Percentiles rank a stretch among this genome's conserved stretches.
Conservation (phyloP, 2,888 invertebrate genomes). For the Zaprionus obscuricornis region DNA sequence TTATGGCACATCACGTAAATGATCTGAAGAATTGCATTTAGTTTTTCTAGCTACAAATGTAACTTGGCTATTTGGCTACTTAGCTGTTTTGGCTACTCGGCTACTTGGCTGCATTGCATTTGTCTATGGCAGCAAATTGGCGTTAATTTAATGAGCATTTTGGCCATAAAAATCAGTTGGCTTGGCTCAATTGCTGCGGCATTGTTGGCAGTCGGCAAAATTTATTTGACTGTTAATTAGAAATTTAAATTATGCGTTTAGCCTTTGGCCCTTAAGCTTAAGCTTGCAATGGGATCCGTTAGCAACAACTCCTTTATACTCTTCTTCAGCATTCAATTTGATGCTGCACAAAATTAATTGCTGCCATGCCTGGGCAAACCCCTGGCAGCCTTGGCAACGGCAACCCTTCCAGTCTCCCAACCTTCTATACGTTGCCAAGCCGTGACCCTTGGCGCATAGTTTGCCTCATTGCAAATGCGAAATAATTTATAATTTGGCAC, state of each 20-base stretch:
- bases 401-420: neutral
- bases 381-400: too few species aligned
- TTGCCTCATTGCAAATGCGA: slow-evolving; percentile 59
- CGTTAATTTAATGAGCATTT: slow-evolving; percentile 70
- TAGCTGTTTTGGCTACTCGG: neutral
- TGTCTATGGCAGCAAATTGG: slow-evolving; percentile 60
- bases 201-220: slow-evolving; percentile 57
- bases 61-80: neutral
- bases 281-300: slow-evolving; percentile 2
- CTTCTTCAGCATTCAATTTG: slow-evolving; percentile 58
- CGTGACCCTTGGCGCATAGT: slow-evolving; percentile 50
- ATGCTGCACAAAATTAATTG: slow-evolving; percentile 70
- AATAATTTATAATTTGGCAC: slow-evolving; percentile 78
- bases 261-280: slow-evolving; percentile 48
- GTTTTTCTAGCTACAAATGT: too few species aligned
- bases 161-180: slow-evolving; percentile 67
- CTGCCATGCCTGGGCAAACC: slow-evolving; percentile 36
- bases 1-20: too few species aligned
- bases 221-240: slow-evolving; percentile 77
- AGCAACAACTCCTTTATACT: slow-evolving; percentile 1
- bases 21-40: too few species aligned
- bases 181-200: slow-evolving; percentile 58
- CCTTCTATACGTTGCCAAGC: slow-evolving; percentile 2
- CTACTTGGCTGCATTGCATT: slow-evolving; percentile 32
- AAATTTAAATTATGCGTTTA: slow-evolving; percentile 74